These are phyloP conservation scores for Heliconius cydno DNA, from an alignment of 2,888 invertebrate genomes.

Conservation along the genomic window DNA sequence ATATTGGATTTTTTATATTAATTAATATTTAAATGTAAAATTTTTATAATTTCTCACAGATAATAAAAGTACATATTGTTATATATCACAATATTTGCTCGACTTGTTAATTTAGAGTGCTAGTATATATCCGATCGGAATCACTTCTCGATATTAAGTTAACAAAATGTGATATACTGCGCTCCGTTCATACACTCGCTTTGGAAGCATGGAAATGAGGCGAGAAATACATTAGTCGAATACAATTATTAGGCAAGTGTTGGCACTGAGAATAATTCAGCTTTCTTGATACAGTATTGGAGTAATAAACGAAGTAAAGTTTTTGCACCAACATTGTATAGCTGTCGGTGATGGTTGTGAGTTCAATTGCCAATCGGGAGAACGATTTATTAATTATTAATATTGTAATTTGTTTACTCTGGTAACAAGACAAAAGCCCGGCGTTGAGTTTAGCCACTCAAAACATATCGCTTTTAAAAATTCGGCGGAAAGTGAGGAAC, in stretches of 20 bases:
- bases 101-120: not conserved
- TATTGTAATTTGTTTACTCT: too few relatives aligned
- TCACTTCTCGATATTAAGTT: slow-evolving; percentile 5
- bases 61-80: too few relatives aligned
- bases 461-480: too few relatives aligned
- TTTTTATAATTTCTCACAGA: too few relatives aligned
- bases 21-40: too few relatives aligned
- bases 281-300: not conserved
- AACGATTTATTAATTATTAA: too few relatives aligned
- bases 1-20: not conserved
- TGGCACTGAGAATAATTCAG: slow-evolving; percentile 1
- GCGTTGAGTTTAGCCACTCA: too few relatives aligned
- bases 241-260: not conserved
- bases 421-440: too few relatives aligned
- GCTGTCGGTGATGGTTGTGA: too few relatives aligned
- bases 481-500: too few relatives aligned
- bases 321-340: not conserved
- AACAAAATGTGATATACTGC: not conserved
- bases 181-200: slow-evolving; percentile 8
- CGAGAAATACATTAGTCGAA: slow-evolving; percentile 6
- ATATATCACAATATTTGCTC: not conserved
- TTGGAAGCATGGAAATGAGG: slow-evolving; percentile 3
- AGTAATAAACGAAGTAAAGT: slow-evolving; percentile 15
- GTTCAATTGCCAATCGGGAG: too few relatives aligned
- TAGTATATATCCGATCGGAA: not conserved